Conservation (phyloP, 2,113 vertebrate genomes). For the Otis tarda region DNA sequence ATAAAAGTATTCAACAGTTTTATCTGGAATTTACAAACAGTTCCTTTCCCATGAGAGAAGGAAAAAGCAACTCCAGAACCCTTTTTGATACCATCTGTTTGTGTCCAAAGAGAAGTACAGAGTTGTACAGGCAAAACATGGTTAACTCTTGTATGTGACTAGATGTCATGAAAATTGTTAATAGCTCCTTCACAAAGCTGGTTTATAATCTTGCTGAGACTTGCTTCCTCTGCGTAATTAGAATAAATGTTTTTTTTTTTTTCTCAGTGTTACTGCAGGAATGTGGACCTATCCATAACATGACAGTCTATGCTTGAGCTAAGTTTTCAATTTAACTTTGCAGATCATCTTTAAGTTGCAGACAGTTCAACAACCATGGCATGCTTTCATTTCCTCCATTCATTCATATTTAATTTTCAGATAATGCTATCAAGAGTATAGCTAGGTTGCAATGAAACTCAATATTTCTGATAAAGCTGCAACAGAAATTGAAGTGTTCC, state of each 20-base stretch:
- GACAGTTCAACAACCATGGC: not conserved
- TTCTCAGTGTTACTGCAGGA: not conserved
- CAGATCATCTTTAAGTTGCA: not conserved
- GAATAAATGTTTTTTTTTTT: not conserved
- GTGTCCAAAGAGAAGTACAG: not conserved
- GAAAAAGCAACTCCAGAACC: not conserved
- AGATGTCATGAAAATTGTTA: not conserved
- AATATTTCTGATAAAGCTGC: not conserved
- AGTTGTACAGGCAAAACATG: not conserved
- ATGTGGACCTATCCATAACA: not conserved
- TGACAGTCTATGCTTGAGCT: not conserved
- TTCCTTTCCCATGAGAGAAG: not conserved
- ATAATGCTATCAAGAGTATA: not conserved
- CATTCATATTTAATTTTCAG: constrained; percentile 11
- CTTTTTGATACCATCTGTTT: not conserved
- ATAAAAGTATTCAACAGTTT: not conserved
- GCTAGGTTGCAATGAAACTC: not conserved
- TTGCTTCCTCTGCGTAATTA: not conserved
- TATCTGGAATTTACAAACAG: not conserved
- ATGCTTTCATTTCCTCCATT: not conserved
- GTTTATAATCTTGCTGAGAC: not conserved
- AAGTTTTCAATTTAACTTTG: not conserved
- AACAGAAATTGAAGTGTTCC: not conserved
- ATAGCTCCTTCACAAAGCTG: not conserved
- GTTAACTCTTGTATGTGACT: not conserved